Percentiles rank a stretch among this genome's conserved stretches.
These are phyloP conservation scores for Amphimallon solstitiale DNA, from an alignment of 2,888 invertebrate genomes.

Conservation along the genomic window DNA sequence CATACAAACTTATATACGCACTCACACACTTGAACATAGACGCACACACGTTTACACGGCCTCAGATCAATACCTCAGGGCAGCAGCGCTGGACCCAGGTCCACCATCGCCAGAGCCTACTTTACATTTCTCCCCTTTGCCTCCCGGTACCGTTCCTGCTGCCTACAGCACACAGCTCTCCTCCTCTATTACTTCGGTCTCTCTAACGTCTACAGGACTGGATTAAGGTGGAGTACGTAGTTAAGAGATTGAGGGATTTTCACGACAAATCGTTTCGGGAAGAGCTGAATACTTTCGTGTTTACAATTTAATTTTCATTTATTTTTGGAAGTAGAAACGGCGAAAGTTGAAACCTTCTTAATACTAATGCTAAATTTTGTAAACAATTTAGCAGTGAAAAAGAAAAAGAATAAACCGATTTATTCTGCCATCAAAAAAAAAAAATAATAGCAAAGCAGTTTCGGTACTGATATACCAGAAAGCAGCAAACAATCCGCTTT, in stretches of 20 bases:
- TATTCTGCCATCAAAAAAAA: no score
- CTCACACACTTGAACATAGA: conserved; percentile 46
- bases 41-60: conserved; percentile 57
- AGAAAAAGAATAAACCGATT: no score
- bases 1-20: background rate
- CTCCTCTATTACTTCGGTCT: conserved; percentile 59
- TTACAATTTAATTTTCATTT: background rate
- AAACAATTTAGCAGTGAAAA: no score
- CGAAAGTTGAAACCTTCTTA: no score
- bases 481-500: no score
- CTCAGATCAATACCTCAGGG: conserved; percentile 64
- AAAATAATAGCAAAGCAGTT: no score
- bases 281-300: background rate
- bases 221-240: conserved; percentile 25
- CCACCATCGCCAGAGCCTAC: conserved; percentile 66
- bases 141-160: conserved; percentile 45
- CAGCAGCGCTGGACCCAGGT: conserved; percentile 63
- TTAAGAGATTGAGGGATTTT: background rate
- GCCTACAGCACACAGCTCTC: conserved; percentile 49
- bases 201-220: conserved; percentile 38
- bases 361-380: no score
- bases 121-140: conserved; percentile 66
- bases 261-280: background rate
- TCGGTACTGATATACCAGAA: no score
- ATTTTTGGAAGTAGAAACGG: background rate